Evolutionary conservation across 1,140 invertebrate species (phyloP).

Genomic region (Physella acuta): DNA sequence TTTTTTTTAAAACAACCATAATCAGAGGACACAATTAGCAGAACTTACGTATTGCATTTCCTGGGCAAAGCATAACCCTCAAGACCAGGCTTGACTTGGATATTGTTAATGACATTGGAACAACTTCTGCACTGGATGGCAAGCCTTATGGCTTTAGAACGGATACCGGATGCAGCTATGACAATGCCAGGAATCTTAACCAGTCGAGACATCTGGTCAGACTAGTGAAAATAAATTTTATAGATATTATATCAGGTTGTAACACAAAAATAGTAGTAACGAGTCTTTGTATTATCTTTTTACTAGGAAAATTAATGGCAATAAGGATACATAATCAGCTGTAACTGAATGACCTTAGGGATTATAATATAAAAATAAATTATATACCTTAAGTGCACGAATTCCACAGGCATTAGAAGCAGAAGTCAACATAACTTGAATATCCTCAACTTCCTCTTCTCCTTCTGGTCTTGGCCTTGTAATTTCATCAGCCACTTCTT

Average conservation of each 20-base stretch:
- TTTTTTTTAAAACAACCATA: too few species aligned
- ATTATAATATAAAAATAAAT: too few species aligned
- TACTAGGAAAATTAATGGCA: too few species aligned
- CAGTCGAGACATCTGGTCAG: constrained; percentile 86
- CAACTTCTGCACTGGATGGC: constrained; percentile 95
- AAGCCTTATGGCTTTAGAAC: constrained; percentile 92
- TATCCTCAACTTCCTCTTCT: constrained; percentile 88
- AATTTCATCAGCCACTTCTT: constrained; percentile 95
- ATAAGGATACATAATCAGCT: too few species aligned
- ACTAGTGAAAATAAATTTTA: constrained; percentile 68
- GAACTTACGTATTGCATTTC: constrained; percentile 87
- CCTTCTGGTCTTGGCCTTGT: constrained; percentile 83
- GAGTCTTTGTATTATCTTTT: too few species aligned
- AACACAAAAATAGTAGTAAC: constrained; percentile 5
- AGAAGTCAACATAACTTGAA: constrained; percentile 89
- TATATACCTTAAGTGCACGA: constrained; percentile 79
- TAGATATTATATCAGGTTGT: neutral
- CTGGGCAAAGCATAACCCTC: constrained; percentile 96
- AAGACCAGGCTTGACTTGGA: constrained; percentile 89
- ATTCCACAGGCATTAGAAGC: constrained; percentile 80
- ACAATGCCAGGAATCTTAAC: constrained; percentile 96
- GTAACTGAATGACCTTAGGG: too few species aligned
- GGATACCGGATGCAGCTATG: constrained; percentile 88
- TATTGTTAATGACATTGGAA: constrained; percentile 83
- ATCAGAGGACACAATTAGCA: neutral